Percentiles rank a stretch among this genome's conserved stretches.
Evolutionary conservation across 2,113 vertebrate species (phyloP).

Genomic region (Alaudala cheleensis): DNA sequence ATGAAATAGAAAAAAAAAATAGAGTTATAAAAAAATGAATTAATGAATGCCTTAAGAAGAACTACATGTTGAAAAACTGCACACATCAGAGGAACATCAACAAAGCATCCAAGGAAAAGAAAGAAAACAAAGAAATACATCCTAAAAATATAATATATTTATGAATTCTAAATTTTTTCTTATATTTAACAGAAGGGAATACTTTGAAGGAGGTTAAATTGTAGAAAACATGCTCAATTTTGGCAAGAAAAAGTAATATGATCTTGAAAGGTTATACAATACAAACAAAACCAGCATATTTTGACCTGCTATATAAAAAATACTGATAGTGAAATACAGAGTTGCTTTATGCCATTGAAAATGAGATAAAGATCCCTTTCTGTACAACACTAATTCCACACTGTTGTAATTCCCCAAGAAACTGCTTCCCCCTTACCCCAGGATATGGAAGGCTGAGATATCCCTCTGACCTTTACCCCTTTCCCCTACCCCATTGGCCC

Average conservation of each 20-base stretch:
- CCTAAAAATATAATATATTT: neutral
- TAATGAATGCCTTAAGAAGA: neutral
- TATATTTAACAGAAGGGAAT: neutral
- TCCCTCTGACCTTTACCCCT: no score
- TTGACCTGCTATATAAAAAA: neutral
- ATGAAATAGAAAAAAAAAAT: neutral
- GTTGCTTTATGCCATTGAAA: neutral
- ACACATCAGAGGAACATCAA: neutral
- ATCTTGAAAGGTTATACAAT: neutral
- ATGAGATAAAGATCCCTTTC: neutral
- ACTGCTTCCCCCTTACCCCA: no score
- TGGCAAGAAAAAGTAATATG: neutral
- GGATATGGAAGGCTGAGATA: no score
- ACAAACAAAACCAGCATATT: neutral
- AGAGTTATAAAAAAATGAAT: neutral
- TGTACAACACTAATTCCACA: neutral
- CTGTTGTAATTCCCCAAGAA: no score
- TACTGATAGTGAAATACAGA: neutral
- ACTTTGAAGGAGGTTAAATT: neutral
- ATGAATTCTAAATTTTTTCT: neutral
- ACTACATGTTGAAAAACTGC: neutral
- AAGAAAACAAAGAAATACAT: neutral
- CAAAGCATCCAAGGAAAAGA: neutral
- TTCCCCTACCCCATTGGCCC: no score
- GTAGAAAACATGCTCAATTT: neutral